phyloP scores from a whole-genome alignment of 1,140 invertebrate genomes.

The Psix sp. region DNA sequence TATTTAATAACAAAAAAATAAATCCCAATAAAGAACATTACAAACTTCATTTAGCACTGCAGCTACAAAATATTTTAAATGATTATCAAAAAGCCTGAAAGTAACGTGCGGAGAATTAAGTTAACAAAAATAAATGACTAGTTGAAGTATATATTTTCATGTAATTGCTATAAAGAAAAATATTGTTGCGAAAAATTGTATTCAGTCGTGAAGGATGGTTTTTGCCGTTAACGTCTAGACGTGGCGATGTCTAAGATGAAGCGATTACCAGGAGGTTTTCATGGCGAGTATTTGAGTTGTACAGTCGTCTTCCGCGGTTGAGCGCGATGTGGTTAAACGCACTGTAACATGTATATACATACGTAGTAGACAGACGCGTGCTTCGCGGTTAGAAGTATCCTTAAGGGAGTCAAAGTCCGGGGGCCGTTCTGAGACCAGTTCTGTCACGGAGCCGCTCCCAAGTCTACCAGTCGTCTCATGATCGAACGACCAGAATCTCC shows the following conservation, averaged over 20 bases:
- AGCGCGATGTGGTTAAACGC: slow-evolving; percentile 46
- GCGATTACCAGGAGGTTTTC: slow-evolving; percentile 52
- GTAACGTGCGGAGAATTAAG: too few relatives aligned
- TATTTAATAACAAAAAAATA: too few relatives aligned
- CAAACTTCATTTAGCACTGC: too few relatives aligned
- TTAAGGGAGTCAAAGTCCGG: slow-evolving; percentile 46
- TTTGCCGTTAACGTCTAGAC: slow-evolving; percentile 31
- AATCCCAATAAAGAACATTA: too few relatives aligned
- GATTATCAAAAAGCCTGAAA: too few relatives aligned
- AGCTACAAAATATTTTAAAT: too few relatives aligned
- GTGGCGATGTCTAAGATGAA: slow-evolving; percentile 39
- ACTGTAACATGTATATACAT: slow-evolving; percentile 40
- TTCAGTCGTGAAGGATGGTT: slow-evolving; percentile 28
- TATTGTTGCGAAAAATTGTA: slow-evolving; percentile 34
- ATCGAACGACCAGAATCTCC: slow-evolving; percentile 47
- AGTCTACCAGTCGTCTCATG: slow-evolving; percentile 56
- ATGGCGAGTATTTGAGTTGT: slow-evolving; percentile 45
- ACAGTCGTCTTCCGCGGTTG: slow-evolving; percentile 38
- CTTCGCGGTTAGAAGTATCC: slow-evolving; percentile 50
- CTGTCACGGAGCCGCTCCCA: slow-evolving; percentile 66
- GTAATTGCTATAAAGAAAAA: slow-evolving; percentile 11
- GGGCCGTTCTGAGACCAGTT: slow-evolving; percentile 61
- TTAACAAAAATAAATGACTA: too few relatives aligned
- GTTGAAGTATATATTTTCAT: slow-evolving; percentile 3
- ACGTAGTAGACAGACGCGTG: slow-evolving; percentile 43